These are phyloP conservation scores for Telmatochromis sp. DNA, from an alignment of 2,113 vertebrate species.

Conservation along the genomic window DNA sequence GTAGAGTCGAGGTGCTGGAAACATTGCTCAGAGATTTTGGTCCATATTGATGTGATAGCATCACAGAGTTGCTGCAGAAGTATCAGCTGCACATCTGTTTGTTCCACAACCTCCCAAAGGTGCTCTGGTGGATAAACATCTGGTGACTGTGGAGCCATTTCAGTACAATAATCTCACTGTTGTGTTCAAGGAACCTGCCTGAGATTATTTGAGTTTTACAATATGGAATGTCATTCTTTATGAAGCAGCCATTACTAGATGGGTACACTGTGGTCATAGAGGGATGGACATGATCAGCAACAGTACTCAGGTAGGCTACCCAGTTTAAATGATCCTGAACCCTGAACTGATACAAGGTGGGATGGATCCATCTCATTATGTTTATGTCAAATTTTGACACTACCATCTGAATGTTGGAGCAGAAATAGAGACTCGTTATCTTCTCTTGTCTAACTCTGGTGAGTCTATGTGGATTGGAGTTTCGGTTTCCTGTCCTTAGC, in stretches of 20 bases:
- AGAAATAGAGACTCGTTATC: rapidly evolving
- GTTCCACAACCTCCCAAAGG: rapidly evolving
- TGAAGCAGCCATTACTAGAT: background rate
- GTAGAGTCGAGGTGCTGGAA: background rate
- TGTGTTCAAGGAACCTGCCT: background rate
- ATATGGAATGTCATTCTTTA: rapidly evolving
- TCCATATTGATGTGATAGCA: background rate
- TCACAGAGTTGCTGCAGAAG: background rate
- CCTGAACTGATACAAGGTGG: background rate
- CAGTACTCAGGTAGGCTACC: background rate
- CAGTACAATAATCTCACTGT: background rate
- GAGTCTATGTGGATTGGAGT: background rate
- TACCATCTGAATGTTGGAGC: background rate
- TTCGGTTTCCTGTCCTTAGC: too few relatives aligned
- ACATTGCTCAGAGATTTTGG: background rate
- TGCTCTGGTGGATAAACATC: background rate
- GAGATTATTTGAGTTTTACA: rapidly evolving
- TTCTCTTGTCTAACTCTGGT: background rate
- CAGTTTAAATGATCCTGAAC: background rate
- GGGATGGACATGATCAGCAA: rapidly evolving
- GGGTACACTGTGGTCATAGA: background rate
- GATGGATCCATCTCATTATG: background rate
- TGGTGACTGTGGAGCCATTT: background rate
- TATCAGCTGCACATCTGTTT: background rate
- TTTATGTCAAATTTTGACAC: background rate